Evolutionary conservation across 2,797 vertebrate genomes (phyloP).

Genomic region (Neosilurus mollespiculum): DNA sequence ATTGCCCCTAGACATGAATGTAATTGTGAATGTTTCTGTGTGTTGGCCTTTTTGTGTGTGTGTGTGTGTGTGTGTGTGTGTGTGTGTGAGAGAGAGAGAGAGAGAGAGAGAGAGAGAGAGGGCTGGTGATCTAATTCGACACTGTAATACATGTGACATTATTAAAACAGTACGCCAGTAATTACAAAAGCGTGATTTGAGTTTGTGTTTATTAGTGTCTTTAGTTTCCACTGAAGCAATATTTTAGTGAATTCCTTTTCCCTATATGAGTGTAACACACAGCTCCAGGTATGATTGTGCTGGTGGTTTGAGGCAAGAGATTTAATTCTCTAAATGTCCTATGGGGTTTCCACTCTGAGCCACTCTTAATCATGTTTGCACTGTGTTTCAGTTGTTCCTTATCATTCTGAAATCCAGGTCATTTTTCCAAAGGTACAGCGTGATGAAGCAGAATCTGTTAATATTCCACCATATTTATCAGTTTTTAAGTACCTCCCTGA

Average conservation of each 20-base stretch:
- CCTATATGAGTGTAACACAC: not conserved
- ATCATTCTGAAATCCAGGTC: slow-evolving; percentile 23
- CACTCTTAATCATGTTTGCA: slow-evolving; percentile 27
- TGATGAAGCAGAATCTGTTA: slow-evolving; percentile 9
- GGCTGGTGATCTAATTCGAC: not conserved
- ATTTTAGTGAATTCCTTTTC: not conserved
- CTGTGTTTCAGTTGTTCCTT: slow-evolving; percentile 17
- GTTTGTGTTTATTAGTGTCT: not conserved
- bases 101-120: no score
- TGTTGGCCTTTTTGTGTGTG: no score
- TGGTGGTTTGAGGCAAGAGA: slow-evolving; percentile 19
- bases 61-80: no score
- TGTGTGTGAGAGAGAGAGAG: no score
- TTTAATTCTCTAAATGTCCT: slow-evolving; percentile 22
- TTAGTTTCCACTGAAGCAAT: not conserved
- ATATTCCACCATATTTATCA: slow-evolving; percentile 5
- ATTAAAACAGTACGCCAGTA: not conserved
- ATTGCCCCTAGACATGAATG: no score
- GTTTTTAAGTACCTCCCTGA: not conserved
- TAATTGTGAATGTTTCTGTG: no score
- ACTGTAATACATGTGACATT: not conserved
- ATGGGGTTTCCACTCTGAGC: slow-evolving; percentile 12
- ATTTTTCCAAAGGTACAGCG: slow-evolving; percentile 4
- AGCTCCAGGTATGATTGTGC: slow-evolving; percentile 10
- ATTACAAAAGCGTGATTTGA: slow-evolving; percentile 1